Evolutionary conservation across 2,797 vertebrate genomes (phyloP).

Genomic region (Sebastes nivosus): DNA sequence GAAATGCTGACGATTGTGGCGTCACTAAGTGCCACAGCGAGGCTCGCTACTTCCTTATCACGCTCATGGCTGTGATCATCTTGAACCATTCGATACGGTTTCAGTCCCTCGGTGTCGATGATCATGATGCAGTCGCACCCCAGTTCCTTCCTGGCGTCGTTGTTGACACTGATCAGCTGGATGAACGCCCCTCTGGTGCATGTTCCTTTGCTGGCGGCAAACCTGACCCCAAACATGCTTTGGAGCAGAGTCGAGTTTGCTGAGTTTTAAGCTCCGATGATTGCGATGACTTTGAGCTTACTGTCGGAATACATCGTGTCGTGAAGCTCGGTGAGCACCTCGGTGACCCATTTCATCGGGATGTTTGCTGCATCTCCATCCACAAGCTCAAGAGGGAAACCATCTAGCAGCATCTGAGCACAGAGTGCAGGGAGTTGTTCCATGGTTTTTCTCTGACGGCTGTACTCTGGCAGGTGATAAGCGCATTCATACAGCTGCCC

Average conservation of each 20-base stretch:
- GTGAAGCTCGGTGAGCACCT: slow-evolving; percentile 70
- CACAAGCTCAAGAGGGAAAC: slow-evolving; percentile 76
- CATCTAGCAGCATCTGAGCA: slow-evolving; percentile 71
- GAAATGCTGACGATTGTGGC: slow-evolving; percentile 71
- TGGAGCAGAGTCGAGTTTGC: slow-evolving; percentile 81
- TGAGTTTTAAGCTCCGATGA: slow-evolving; percentile 71
- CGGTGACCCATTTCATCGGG: slow-evolving; percentile 71
- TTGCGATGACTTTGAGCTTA: slow-evolving; percentile 70
- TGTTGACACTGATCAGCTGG: slow-evolving; percentile 65
- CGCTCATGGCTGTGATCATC: slow-evolving; percentile 62
- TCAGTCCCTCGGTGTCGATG: slow-evolving; percentile 78
- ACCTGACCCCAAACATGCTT: slow-evolving; percentile 80
- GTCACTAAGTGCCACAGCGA: slow-evolving; percentile 77
- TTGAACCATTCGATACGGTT: slow-evolving; percentile 47
- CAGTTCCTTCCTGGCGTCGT: slow-evolving; percentile 58
- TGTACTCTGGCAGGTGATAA: slow-evolving; percentile 33
- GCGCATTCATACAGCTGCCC: slow-evolving; percentile 67
- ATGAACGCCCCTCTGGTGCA: slow-evolving; percentile 79
- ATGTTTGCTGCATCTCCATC: slow-evolving; percentile 78
- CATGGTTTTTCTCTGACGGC: slow-evolving; percentile 31
- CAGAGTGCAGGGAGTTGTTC: slow-evolving; percentile 62
- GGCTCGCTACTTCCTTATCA: slow-evolving; percentile 73
- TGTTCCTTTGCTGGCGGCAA: slow-evolving; percentile 65
- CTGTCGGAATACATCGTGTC: slow-evolving; percentile 50
- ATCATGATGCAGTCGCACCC: slow-evolving; percentile 76